A percentile compares a stretch with the other conserved stretches of the same genome.
Evolutionary conservation across 2,888 invertebrate species (phyloP).

Genomic region (Hirudinaria manillensis): DNA sequence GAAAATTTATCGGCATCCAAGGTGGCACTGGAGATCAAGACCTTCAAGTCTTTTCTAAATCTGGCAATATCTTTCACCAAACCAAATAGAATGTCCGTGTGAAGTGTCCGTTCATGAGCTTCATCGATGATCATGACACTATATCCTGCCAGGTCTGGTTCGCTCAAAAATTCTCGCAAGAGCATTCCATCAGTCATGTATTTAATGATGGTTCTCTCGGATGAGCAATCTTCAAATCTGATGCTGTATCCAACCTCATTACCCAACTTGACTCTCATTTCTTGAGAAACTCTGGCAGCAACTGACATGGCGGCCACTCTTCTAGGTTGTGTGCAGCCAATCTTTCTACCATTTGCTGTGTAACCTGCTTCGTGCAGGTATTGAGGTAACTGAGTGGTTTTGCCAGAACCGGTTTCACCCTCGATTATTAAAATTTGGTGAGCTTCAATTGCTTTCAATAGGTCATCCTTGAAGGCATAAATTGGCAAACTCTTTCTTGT

Average conservation of each 20-base stretch:
- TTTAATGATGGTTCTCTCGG: constrained; percentile 88
- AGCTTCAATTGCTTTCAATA: constrained; percentile 67
- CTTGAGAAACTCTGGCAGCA: constrained; percentile 91
- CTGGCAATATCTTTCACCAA: constrained; percentile 85
- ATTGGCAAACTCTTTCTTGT: constrained; percentile 87
- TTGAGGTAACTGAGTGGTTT: constrained; percentile 62
- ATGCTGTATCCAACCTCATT: constrained; percentile 68
- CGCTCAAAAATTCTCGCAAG: constrained; percentile 90
- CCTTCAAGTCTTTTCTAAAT: constrained; percentile 81
- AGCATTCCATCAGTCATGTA: constrained; percentile 99
- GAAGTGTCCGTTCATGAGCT: constrained; percentile 94
- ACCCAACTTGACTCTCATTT: constrained; percentile 91
- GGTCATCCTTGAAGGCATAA: constrained; percentile 63
- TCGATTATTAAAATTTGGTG: constrained; percentile 79
- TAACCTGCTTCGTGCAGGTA: constrained; percentile 58
- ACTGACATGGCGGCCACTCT: constrained; percentile 99
- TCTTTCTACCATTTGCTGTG: constrained; percentile 66
- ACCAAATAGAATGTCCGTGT: constrained; percentile 96
- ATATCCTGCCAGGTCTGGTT: constrained; percentile 90
- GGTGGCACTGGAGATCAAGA: constrained; percentile 94
- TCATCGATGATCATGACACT: constrained; percentile 99
- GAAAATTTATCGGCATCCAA: constrained; percentile 96
- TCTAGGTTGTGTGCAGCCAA: constrained; percentile 94
- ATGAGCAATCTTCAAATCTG: constrained; percentile 97
- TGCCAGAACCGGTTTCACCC: constrained; percentile 68